A percentile compares a stretch with the other conserved stretches of the same genome.
Evolutionary conservation across 2,888 invertebrate genomes (phyloP).

Genomic region (Lycaena phlaeas): DNA sequence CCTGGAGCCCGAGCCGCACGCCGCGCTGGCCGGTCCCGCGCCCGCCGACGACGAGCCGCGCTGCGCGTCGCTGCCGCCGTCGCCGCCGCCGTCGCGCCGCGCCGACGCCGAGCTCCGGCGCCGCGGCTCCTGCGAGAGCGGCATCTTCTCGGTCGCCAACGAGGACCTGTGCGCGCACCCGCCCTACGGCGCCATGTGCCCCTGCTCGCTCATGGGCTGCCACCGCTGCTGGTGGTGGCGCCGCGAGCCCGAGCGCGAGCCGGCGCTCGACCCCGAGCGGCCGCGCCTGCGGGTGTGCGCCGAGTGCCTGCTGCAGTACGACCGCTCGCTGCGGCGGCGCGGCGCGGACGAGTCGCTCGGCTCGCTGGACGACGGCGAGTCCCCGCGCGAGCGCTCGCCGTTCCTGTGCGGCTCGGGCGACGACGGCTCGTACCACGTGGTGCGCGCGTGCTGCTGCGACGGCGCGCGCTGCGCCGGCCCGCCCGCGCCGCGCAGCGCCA

Average conservation of each 20-base stretch:
- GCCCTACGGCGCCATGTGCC: constrained; percentile 47
- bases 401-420: constrained; percentile 42
- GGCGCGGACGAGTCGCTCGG: constrained; percentile 26
- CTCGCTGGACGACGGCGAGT: constrained; percentile 19
- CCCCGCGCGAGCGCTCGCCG: constrained; percentile 25
- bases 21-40: too few relatives aligned
- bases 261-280: constrained; percentile 19
- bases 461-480: constrained; percentile 82
- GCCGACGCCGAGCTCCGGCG: constrained; percentile 52
- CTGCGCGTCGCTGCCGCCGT: constrained; percentile 49
- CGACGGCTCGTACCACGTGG: constrained; percentile 23
- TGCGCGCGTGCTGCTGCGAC: constrained; percentile 35
- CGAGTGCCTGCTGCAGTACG: constrained; percentile 41
- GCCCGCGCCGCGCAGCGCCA: constrained; percentile 82
- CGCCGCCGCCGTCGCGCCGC: constrained; percentile 40
- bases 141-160: constrained; percentile 91
- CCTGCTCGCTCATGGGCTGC: constrained; percentile 58
- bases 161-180: constrained; percentile 76
- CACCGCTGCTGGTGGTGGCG: constrained; percentile 58
- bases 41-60: constrained; percentile 32
- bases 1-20: constrained; percentile 77
- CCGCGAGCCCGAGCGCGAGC: constrained; percentile 18
- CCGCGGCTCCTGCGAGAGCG: constrained; percentile 90
- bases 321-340: constrained; percentile 28
- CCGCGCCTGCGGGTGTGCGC: constrained; percentile 29